phyloP scores from a whole-genome alignment of 1,140 invertebrate species.

The Zaprionus nigranus region DNA sequence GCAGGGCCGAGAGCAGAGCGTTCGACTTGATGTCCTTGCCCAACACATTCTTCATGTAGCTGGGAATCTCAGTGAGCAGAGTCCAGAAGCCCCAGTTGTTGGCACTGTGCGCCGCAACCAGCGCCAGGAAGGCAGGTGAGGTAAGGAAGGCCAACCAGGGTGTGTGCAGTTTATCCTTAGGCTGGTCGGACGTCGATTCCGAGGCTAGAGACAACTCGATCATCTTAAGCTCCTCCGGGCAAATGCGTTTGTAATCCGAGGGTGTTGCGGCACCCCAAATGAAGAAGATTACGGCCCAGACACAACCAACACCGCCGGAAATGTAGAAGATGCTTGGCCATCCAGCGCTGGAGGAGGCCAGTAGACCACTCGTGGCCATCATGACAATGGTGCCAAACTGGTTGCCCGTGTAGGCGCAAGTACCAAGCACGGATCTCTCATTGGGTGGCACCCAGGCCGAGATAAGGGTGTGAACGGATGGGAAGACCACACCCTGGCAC shows the following conservation, averaged over 20 bases:
- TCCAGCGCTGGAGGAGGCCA: constrained; percentile 87
- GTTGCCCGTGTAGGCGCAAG: constrained; percentile 87
- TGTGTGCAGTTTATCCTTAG: constrained; percentile 53
- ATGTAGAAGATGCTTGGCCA: constrained; percentile 93
- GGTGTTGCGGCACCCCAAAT: constrained; percentile 89
- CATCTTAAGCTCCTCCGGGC: constrained; percentile 86
- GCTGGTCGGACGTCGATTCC: constrained; percentile 37
- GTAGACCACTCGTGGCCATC: constrained; percentile 87
- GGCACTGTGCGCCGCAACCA: constrained; percentile 92
- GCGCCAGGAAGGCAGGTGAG: constrained; percentile 92
- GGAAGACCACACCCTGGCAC: constrained; percentile 91
- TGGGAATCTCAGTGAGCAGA: constrained; percentile 95
- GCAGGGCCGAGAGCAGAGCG: constrained; percentile 91
- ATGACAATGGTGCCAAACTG: constrained; percentile 91
- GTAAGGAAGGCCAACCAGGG: constrained; percentile 92
- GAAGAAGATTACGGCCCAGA: constrained; percentile 88
- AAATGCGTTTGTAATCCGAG: constrained; percentile 86
- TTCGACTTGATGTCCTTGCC: constrained; percentile 91
- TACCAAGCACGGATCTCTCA: constrained; percentile 86
- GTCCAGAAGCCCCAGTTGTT: constrained; percentile 98
- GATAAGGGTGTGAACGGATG: constrained; percentile 91
- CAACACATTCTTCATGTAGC: constrained; percentile 94
- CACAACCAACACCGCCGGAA: constrained; percentile 88
- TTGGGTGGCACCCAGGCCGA: constrained; percentile 90
- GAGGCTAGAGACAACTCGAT: constrained; percentile 85